These are phyloP conservation scores for Sylvia atricapilla DNA, from an alignment of 2,113 vertebrate species.

Conservation along the genomic window DNA sequence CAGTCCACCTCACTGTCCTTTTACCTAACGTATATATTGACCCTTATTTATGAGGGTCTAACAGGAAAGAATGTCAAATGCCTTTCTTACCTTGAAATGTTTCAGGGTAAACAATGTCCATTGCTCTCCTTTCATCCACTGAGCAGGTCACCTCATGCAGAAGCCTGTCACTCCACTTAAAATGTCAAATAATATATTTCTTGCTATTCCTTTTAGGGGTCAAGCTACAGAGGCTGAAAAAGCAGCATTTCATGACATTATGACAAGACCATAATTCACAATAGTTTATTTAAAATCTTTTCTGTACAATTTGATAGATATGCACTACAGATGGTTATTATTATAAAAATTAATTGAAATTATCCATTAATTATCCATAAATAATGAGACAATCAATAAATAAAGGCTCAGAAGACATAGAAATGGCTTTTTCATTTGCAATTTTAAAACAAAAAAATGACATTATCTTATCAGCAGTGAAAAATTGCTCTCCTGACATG, in stretches of 20 bases:
- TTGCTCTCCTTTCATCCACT: neutral
- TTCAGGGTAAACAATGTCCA: neutral
- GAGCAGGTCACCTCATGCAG: neutral
- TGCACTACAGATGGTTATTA: neutral
- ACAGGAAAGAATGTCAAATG: neutral
- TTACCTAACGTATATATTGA: neutral
- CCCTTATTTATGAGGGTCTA: neutral
- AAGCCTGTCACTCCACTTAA: neutral
- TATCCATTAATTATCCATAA: neutral
- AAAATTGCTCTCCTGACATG: neutral
- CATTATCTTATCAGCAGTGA: slow-evolving; percentile 4
- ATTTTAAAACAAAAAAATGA: neutral
- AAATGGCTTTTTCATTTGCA: neutral
- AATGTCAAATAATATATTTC: neutral
- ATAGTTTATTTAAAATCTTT: neutral
- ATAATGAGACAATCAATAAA: neutral
- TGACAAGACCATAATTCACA: neutral
- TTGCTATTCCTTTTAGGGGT: neutral
- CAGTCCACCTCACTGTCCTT: neutral
- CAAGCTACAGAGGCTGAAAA: neutral
- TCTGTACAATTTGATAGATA: neutral
- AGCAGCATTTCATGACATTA: neutral
- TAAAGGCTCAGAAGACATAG: neutral
- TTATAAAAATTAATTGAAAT: neutral
- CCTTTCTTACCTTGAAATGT: neutral